Percentiles rank a stretch among this genome's conserved stretches.
Evolutionary conservation across 2,888 invertebrate species (phyloP).

Genomic region (Pachymerium ferrugineum): DNA sequence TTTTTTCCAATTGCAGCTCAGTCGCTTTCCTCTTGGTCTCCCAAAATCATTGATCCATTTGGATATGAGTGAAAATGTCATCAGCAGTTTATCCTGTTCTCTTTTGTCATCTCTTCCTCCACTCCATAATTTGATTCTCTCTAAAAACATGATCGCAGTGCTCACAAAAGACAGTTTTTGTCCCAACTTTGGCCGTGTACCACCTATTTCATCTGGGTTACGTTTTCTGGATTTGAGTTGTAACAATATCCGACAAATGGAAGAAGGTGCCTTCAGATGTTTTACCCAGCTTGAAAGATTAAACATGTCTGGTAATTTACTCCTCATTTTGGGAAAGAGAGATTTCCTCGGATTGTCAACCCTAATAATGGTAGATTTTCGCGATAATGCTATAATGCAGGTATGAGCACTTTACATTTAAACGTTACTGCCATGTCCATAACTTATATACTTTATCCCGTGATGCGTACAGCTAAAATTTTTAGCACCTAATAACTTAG

Average conservation of each 20-base stretch:
- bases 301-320: slow-evolving; percentile 1
- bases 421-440: no score
- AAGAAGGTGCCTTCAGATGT: slow-evolving; percentile 17
- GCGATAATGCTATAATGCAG: slow-evolving; percentile 17
- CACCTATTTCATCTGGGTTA: not conserved
- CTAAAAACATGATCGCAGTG: not conserved
- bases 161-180: slow-evolving; percentile 24
- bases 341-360: not conserved
- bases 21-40: not conserved
- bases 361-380: not conserved
- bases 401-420: no score
- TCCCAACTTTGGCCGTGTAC: not conserved
- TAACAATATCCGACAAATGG: not conserved
- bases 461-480: no score
- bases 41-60: not conserved
- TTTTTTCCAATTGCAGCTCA: not conserved
- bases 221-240: not conserved
- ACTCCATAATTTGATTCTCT: not conserved
- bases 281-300: not conserved
- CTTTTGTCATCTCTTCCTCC: not conserved
- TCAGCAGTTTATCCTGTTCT: not conserved
- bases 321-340: not conserved
- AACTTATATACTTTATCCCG: no score
- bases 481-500: no score
- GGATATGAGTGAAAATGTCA: not conserved